These are phyloP conservation scores for Enteromius treurensis DNA, from an alignment of 2,797 vertebrate species.

Conservation along the genomic window DNA sequence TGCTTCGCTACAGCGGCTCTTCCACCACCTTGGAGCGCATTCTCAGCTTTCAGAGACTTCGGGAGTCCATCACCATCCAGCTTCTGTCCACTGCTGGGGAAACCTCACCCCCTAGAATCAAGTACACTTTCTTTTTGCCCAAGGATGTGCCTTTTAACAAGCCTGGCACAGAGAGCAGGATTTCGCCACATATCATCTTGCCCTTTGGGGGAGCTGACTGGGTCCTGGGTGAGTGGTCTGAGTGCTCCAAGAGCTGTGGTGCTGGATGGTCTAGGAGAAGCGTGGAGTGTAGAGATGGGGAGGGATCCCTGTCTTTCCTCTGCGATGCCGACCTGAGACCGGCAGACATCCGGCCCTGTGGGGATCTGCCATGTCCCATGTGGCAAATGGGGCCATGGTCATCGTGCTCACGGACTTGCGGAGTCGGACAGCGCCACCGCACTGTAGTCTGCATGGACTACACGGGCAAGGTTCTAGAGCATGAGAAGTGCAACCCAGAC, in stretches of 20 bases:
- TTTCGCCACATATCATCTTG: conserved; percentile 80
- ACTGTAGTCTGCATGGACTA: conserved; percentile 83
- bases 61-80: conserved; percentile 86
- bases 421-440: conserved; percentile 79
- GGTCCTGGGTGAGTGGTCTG: conserved; percentile 91
- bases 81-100: conserved; percentile 86
- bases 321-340: conserved; percentile 87
- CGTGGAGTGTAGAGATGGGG: conserved; percentile 84
- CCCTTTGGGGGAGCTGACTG: conserved; percentile 83
- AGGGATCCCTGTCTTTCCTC: conserved; percentile 78
- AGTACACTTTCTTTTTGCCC: conserved; percentile 93
- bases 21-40: conserved; percentile 91
- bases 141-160: conserved; percentile 81
- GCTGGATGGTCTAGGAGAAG: conserved; percentile 90
- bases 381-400: conserved; percentile 88
- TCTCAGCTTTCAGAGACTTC: conserved; percentile 90
- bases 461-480: conserved; percentile 74
- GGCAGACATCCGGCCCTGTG: conserved; percentile 85
- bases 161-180: conserved; percentile 76
- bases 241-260: conserved; percentile 91
- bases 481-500: conserved; percentile 77
- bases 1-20: conserved; percentile 94
- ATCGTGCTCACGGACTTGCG: conserved; percentile 84
- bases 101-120: conserved; percentile 86
- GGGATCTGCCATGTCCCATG: conserved; percentile 85